These are phyloP conservation scores for Argyra leucocephala DNA, from an alignment of 2,888 invertebrate species.

Conservation along the genomic window DNA sequence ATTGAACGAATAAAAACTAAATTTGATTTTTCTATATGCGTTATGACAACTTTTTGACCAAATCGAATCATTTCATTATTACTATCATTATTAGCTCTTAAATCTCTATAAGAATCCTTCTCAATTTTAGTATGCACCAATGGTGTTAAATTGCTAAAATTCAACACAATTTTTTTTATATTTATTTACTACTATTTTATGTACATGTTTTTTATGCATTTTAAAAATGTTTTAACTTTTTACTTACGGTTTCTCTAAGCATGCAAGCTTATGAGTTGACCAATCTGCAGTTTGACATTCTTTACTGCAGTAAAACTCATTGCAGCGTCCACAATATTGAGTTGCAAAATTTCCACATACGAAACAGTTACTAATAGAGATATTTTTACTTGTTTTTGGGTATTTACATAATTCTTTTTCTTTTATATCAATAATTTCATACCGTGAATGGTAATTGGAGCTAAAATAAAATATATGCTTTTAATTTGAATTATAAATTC, in stretches of 20 bases:
- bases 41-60: constrained; percentile 31
- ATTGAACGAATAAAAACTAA: constrained; percentile 36
- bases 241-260: constrained; percentile 30
- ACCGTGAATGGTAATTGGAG: no score
- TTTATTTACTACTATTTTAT: no score
- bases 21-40: constrained; percentile 35
- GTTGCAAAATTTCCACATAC: not conserved
- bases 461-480: no score
- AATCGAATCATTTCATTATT: constrained; percentile 27
- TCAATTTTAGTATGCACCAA: not conserved
- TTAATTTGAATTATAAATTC: no score
- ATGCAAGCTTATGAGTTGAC: constrained; percentile 29
- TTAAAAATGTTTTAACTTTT: not conserved
- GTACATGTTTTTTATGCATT: not conserved
- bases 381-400: no score
- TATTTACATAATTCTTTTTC: no score
- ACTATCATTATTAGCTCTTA: constrained; percentile 12
- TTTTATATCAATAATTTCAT: no score
- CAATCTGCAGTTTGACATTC: constrained; percentile 32
- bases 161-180: no score
- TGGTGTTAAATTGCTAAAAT: not conserved
- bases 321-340: constrained; percentile 27
- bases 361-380: not conserved
- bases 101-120: not conserved
- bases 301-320: constrained; percentile 31